These are phyloP conservation scores for Ridgeia piscesae DNA, from an alignment of 1,140 invertebrate species.

Conservation along the genomic window DNA sequence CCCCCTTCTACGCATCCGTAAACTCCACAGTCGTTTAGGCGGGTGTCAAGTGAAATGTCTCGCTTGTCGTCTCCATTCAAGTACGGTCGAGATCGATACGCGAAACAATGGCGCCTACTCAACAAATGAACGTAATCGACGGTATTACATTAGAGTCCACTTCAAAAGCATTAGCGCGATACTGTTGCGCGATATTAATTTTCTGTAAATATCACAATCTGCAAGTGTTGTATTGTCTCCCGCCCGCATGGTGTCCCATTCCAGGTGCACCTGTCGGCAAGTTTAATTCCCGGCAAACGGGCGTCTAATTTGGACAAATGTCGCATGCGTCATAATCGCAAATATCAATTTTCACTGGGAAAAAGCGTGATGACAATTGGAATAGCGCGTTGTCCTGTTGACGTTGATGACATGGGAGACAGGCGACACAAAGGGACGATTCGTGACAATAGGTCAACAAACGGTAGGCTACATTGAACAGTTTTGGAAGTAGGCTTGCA, in stretches of 20 bases:
- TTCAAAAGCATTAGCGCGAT: background rate
- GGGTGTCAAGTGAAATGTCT: conserved; percentile 3
- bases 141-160: background rate
- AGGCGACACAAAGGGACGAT: background rate
- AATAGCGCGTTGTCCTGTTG: background rate
- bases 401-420: background rate
- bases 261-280: background rate
- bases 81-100: background rate
- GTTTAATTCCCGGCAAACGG: background rate
- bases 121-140: background rate
- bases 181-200: background rate
- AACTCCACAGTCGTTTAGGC: background rate
- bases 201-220: background rate
- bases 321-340: background rate
- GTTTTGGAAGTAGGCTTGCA: background rate
- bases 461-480: background rate
- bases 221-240: background rate
- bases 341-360: background rate
- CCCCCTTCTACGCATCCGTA: background rate
- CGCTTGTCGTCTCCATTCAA: background rate
- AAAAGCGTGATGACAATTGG: background rate
- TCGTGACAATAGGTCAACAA: background rate
- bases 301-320: background rate
- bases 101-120: background rate
- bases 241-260: background rate